Evolutionary conservation across 2,888 invertebrate genomes (phyloP).

Genomic region (Heliconius aoede): DNA sequence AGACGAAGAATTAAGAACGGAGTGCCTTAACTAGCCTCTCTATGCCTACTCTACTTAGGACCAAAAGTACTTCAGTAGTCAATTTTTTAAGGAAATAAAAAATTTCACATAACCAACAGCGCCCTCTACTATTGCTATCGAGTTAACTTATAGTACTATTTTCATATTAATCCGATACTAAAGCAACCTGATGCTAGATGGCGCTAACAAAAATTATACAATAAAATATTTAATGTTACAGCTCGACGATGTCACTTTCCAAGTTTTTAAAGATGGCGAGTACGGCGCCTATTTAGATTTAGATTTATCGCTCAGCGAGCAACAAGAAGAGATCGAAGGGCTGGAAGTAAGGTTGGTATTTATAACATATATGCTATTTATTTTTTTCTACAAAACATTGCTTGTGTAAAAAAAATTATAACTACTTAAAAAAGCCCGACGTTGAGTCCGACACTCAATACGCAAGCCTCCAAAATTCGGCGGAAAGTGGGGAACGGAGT

Average conservation of each 20-base stretch:
- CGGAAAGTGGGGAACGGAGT: too few relatives aligned
- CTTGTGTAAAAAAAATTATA: not conserved
- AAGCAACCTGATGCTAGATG: not conserved
- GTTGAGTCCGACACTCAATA: too few relatives aligned
- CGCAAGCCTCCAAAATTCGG: too few relatives aligned
- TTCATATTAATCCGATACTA: not conserved
- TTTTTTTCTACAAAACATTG: not conserved
- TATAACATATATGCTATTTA: not conserved
- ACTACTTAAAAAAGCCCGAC: too few relatives aligned
- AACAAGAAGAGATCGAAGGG: slow-evolving; percentile 98
- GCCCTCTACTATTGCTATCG: not conserved
- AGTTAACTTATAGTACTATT: too few relatives aligned
- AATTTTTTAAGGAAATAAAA: not conserved
- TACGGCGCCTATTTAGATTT: slow-evolving; percentile 98
- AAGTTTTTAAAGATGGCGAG: slow-evolving; percentile 98
- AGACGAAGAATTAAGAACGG: too few relatives aligned
- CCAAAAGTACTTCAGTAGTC: too few relatives aligned
- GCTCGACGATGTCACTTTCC: slow-evolving; percentile 98
- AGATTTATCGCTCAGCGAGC: slow-evolving; percentile 97
- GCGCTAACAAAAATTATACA: too few relatives aligned
- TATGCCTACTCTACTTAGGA: too few relatives aligned
- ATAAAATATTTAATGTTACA: slow-evolving; percentile 82
- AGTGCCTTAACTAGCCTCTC: too few relatives aligned
- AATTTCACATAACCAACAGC: not conserved
- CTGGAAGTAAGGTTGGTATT: slow-evolving; percentile 93